Conservation (phyloP, 2,113 vertebrate genomes). For the Sardina pilchardus region DNA sequence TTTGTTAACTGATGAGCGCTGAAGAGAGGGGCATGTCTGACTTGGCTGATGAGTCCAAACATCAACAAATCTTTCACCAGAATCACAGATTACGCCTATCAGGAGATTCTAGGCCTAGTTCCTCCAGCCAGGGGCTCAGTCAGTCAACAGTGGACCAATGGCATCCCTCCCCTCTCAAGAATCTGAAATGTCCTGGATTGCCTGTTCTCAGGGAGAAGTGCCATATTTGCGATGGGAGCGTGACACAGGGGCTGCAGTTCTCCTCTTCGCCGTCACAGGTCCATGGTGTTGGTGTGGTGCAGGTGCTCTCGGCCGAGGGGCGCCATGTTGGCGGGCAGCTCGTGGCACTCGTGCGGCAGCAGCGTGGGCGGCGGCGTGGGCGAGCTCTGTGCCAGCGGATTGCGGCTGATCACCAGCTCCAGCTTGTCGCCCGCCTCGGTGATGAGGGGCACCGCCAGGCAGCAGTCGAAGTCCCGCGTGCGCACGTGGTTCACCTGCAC, state of each 20-base stretch:
- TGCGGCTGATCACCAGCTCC: constrained; percentile 91
- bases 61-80: neutral
- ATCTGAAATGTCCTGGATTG: neutral
- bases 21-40: neutral
- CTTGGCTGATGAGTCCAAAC: neutral
- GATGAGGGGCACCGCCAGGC: constrained; percentile 91
- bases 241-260: neutral
- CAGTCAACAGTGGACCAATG: neutral
- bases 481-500: constrained; percentile 85
- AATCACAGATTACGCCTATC: neutral
- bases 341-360: constrained; percentile 33
- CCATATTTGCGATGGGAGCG: neutral
- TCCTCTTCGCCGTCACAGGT: constrained; percentile 32
- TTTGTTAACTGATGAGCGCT: neutral
- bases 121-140: neutral
- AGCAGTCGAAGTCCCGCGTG: constrained; percentile 94
- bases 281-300: constrained; percentile 37
- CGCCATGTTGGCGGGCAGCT: constrained; percentile 45
- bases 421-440: constrained; percentile 88
- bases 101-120: neutral
- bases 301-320: constrained; percentile 33
- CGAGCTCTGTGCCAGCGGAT: constrained; percentile 69
- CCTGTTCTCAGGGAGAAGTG: neutral
- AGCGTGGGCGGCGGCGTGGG: neutral
- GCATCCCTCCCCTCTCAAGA: neutral